Conservation (phyloP, 1,140 invertebrate genomes). For the Trachelipus rathkii region DNA sequence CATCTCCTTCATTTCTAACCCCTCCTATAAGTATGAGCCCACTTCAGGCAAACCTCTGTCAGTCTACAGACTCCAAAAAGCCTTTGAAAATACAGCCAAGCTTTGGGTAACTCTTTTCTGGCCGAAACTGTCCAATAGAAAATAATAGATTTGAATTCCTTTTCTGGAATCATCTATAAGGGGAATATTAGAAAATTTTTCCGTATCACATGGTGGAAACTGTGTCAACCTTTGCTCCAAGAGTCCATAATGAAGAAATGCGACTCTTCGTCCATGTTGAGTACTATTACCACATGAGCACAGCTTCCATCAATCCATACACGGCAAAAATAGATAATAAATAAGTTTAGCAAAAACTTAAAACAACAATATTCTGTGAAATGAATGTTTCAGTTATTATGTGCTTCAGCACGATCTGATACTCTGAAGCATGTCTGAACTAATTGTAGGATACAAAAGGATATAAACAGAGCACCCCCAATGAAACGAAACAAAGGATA, state of each 20-base stretch:
- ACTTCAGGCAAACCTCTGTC: constrained; percentile 17
- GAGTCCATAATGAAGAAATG: constrained; percentile 75
- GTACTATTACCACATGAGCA: constrained; percentile 88
- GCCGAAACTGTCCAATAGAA: constrained; percentile 94
- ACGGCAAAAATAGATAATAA: constrained; percentile 90
- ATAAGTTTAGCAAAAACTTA: constrained; percentile 76
- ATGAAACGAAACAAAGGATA: constrained; percentile 82
- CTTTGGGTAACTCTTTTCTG: constrained; percentile 93
- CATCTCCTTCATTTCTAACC: constrained; percentile 81
- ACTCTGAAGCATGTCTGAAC: constrained; percentile 86
- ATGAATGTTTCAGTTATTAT: constrained; percentile 84
- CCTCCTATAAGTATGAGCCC: constrained; percentile 81
- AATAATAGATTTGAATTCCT: constrained; percentile 67
- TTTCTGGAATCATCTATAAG: constrained; percentile 48
- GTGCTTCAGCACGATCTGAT: constrained; percentile 61
- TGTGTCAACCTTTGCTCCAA: constrained; percentile 62
- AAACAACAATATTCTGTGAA: constrained; percentile 70
- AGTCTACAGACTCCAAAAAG: constrained; percentile 44
- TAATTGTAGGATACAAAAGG: constrained; percentile 98
- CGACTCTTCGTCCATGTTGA: constrained; percentile 95
- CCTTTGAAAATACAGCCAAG: constrained; percentile 59
- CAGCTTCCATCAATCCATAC: constrained; percentile 74
- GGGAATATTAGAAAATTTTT: constrained; percentile 37
- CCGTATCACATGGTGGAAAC: constrained; percentile 91
- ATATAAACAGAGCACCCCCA: constrained; percentile 69